phyloP scores from a whole-genome alignment of 1,140 invertebrate species.

The Orussus abietinus region DNA sequence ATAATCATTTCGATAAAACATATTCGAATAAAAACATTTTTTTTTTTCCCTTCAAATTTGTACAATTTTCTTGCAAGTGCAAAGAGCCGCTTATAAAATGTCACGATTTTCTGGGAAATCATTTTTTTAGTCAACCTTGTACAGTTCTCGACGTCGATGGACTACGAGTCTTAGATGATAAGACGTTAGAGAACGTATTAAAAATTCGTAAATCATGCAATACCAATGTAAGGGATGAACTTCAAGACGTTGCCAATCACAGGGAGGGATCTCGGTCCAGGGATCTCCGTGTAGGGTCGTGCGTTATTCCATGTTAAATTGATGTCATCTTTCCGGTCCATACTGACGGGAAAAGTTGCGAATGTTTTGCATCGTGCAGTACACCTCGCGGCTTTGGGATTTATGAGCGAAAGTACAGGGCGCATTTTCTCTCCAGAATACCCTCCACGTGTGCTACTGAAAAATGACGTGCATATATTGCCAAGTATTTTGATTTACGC shows the following conservation, averaged over 20 bases:
- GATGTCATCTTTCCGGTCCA: too few relatives aligned
- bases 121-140: too few relatives aligned
- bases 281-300: constrained; percentile 49
- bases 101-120: not conserved
- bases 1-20: too few relatives aligned
- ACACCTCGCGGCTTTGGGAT: not conserved
- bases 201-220: too few relatives aligned
- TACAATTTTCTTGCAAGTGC: not conserved
- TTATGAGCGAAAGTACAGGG: not conserved
- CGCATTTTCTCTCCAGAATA: too few relatives aligned
- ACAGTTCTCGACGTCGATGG: too few relatives aligned
- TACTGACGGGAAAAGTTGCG: constrained; percentile 10
- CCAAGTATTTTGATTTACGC: too few relatives aligned
- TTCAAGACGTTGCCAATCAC: constrained; percentile 49
- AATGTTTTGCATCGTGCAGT: not conserved
- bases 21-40: not conserved
- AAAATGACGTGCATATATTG: not conserved
- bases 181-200: too few relatives aligned
- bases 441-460: not conserved
- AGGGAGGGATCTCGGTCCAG: constrained; percentile 50
- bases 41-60: not conserved
- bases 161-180: too few relatives aligned
- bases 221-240: constrained; percentile 59
- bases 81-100: not conserved
- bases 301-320: constrained; percentile 27